Conservation (phyloP, 2,888 invertebrate species). For the Endotricha flammealis region DNA sequence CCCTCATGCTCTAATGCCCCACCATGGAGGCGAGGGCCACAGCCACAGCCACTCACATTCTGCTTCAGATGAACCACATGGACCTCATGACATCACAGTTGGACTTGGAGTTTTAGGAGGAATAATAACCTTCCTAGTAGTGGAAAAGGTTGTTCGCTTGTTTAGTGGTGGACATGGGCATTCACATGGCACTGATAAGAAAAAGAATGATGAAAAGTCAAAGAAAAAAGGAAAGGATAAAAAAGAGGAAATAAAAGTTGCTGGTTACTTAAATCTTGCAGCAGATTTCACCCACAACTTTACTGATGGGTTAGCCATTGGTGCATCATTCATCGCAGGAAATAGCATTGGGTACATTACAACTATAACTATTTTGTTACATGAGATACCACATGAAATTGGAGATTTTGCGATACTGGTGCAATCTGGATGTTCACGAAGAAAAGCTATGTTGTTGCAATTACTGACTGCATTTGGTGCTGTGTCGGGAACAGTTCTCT, state of each 20-base stretch:
- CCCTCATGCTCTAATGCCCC: constrained; percentile 89
- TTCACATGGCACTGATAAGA: constrained; percentile 77
- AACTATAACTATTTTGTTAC: constrained; percentile 96
- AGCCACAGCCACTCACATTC: constrained; percentile 76
- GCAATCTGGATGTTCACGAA: constrained; percentile 96
- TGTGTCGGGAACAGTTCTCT: constrained; percentile 92
- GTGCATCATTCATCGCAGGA: constrained; percentile 97
- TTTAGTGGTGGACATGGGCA: constrained; percentile 91
- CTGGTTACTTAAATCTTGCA: constrained; percentile 96
- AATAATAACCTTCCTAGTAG: constrained; percentile 92
- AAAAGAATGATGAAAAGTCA: constrained; percentile 58
- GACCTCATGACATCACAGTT: constrained; percentile 89
- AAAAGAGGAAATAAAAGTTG: constrained; percentile 67
- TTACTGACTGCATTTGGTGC: constrained; percentile 97
- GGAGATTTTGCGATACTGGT: constrained; percentile 99
- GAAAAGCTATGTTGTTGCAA: constrained; percentile 96
- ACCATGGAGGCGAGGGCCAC: constrained; percentile 61
- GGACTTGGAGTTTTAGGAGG: constrained; percentile 97
- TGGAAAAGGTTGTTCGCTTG: constrained; percentile 94
- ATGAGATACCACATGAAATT: constrained; percentile 99
- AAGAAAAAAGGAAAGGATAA: constrained; percentile 56
- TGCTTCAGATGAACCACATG: constrained; percentile 74
- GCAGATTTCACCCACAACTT: constrained; percentile 99
- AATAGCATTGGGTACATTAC: constrained; percentile 92
- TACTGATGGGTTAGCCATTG: constrained; percentile 99